Evolutionary conservation across 2,888 invertebrate species (phyloP), one percentile per base, ranked within the genome.

Genomic region (Polyploca ridens): DNA sequence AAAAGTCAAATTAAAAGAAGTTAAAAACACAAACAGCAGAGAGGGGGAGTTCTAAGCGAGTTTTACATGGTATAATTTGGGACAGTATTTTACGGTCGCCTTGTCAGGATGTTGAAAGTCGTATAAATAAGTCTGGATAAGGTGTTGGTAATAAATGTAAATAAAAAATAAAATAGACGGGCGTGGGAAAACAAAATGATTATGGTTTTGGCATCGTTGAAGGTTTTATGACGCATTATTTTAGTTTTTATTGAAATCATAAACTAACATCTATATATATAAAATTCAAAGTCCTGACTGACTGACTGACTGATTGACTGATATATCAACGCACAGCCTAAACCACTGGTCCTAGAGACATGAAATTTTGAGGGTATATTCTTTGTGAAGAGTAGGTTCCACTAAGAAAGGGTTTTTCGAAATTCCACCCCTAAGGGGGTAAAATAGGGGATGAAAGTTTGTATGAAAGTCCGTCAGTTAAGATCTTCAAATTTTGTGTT

Each of bases 1-100:
- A 90, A 90, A 90, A 90, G 90, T 89, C 88, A 89, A 90, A 89
- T 90, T 87, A 81, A 83, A 78, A 79, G 80, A 76, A 76, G 76
- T 81, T 84, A 84, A 76, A 83, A 69, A 75, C 72, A 81, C 74
- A 77, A 77, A 74, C 75, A 71, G 73, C 64, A 41, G 13, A 13
- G 41, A 41, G 7, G 13, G 41, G 3, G 41, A 41, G 41, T 41
- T 41, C 13, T 61, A 61, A 65, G 72, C 64, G 69, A 72, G 60
- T 65, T 74, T 57, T 35, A 69, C 68, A 64, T 49, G 57, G 41
- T 27, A 33, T 62, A 27, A 65, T 62, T 63, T 60, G 35, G 35
- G 54, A 38, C 54, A 58, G 58, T 63, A 58, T 63, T 60, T 63
- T 61, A 61, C 61, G 41, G 5, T 27, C 14, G 19, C 13, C 44